Base-by-base conservation (phyloP, 2,888 invertebrate genomes). In the Hypselothyrea guttata region DNA sequence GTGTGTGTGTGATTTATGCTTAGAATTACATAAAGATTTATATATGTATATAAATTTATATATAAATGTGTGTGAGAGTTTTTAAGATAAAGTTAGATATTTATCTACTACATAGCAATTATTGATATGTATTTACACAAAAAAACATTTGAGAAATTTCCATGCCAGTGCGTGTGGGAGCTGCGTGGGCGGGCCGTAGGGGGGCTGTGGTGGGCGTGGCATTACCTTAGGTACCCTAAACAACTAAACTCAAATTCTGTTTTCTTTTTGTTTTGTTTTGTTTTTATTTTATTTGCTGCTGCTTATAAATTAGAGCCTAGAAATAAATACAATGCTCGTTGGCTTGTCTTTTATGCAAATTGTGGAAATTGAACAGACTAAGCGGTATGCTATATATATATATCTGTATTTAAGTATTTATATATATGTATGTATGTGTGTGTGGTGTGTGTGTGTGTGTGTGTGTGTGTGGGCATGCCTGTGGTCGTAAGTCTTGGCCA, bases 261-360 rank as follows among this genome's bases (percentile, higher is more conserved):
- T 55, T 7, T 35, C 2, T 35, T 7, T 16, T 4, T 15, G 18
- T 18, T n/a, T n/a, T 16, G 16, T 2, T 37, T 15, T 16, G 7
- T 16, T 13, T 16, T 2, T 18, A n/a, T 11, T 16, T 18, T 11
- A n/a, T 18, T 42, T 51, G 45, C 48, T 56, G 62, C 60, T 59
- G 69, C 64, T 75, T 82, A 82, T 8, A 27, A 70, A 67, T 63
- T 79, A 79, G 30, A 46, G 40, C 56, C 69, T 81, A 72, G 65
- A 52, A 60, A 60, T 82, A 78, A 82, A 77, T 78, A 77, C 82
- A 82, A 70, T 70, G 78, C 82, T 61, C 75, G 82, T 52, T 62
- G 57, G 82, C 82, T 82, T 78, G 78, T 78, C 78, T 78, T 78
- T 78, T 78, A 78, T 75, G 82, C 78, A 82, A 75, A 75, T 41